These are phyloP conservation scores for Fistularia tabacaria DNA, from an alignment of 2,797 vertebrate species.

Conservation along the genomic window DNA sequence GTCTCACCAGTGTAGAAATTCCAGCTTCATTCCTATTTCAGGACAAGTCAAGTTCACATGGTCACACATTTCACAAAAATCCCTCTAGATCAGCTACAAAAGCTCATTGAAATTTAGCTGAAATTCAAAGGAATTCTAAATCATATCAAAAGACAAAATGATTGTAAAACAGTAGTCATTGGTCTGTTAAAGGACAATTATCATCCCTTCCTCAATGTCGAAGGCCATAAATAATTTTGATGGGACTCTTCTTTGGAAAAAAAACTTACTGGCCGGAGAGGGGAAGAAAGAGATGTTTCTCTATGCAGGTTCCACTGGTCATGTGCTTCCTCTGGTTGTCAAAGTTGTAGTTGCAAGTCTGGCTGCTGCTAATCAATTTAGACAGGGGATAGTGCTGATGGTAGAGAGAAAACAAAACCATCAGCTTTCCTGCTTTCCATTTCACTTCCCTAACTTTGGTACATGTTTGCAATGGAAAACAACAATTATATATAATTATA, in stretches of 20 bases:
- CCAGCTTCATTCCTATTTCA: conserved; percentile 77
- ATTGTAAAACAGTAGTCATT: too few relatives aligned
- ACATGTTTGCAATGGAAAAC: not conserved
- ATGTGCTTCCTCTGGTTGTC: conserved; percentile 85
- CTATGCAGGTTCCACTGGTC: conserved; percentile 79
- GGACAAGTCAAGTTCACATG: not conserved
- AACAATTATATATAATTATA: not conserved
- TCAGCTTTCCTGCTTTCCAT: too few relatives aligned
- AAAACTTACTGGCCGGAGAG: conserved; percentile 81
- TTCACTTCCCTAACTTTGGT: not conserved
- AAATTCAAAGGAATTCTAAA: too few relatives aligned
- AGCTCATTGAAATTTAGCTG: too few relatives aligned
- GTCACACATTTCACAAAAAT: not conserved
- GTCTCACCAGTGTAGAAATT: conserved; percentile 80
- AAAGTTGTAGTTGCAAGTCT: conserved; percentile 86
- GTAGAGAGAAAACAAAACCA: conserved; percentile 17
- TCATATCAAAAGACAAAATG: too few relatives aligned
- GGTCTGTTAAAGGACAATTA: too few relatives aligned
- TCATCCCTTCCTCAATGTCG: too few relatives aligned
- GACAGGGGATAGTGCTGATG: conserved; percentile 78
- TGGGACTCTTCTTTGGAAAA: not conserved
- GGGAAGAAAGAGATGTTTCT: conserved; percentile 87
- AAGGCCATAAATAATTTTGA: not conserved
- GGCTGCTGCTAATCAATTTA: conserved; percentile 82
- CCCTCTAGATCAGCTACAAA: not conserved